phyloP scores from a whole-genome alignment of 2,797 vertebrate species.

The Saxicola maurus region DNA sequence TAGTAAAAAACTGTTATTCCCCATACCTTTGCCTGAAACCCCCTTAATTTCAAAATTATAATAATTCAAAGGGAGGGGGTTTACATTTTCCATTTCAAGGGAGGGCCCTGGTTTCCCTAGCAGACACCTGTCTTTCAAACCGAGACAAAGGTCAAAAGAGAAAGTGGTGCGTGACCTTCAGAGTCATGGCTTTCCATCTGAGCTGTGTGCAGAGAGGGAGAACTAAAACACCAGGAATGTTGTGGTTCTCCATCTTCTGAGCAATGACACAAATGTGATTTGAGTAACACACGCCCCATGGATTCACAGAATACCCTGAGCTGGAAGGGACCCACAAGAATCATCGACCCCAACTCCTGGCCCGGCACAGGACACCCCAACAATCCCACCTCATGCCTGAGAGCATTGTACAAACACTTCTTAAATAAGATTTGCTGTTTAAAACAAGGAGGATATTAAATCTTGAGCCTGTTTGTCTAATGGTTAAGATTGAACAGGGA shows the following conservation, averaged over 20 bases:
- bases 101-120: too few species aligned
- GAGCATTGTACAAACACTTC: not conserved
- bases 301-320: not conserved
- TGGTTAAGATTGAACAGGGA: not conserved
- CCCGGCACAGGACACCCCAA: not conserved
- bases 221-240: fast-evolving
- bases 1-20: too few species aligned
- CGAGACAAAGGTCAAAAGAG: not conserved
- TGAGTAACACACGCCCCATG: not conserved
- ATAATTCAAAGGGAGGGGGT: too few species aligned
- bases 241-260: not conserved
- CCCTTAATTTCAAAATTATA: too few species aligned
- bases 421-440: not conserved
- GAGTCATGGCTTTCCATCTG: not conserved
- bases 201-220: not conserved
- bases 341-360: not conserved
- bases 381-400: not conserved
- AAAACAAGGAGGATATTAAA: not conserved
- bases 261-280: not conserved
- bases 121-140: too few species aligned
- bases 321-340: not conserved
- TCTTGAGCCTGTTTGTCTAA: not conserved
- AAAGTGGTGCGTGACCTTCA: not conserved
- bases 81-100: too few species aligned
- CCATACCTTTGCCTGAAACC: too few species aligned